phyloP scores from a whole-genome alignment of 2,797 vertebrate species.

The Trachops cirrhosus region DNA sequence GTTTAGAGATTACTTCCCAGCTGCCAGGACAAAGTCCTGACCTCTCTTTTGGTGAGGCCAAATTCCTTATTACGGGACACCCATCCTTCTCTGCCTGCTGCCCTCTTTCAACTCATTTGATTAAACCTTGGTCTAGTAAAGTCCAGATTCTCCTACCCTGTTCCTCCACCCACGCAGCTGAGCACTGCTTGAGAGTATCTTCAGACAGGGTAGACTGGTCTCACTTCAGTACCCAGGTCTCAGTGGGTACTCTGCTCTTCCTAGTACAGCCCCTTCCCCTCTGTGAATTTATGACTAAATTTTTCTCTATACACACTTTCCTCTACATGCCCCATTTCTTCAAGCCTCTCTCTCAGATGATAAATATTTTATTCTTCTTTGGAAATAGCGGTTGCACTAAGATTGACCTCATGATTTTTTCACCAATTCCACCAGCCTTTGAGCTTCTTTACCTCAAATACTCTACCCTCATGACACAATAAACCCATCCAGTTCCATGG shows the following conservation, averaged over 20 bases:
- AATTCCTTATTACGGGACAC: not conserved
- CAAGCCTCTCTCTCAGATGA: not conserved
- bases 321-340: not conserved
- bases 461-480: not conserved
- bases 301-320: not conserved
- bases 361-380: conserved; percentile 14
- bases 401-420: not conserved
- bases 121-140: not conserved
- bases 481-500: not conserved
- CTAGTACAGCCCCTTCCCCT: not conserved
- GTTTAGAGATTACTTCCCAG: not conserved
- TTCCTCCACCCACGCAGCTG: not conserved
- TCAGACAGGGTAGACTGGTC: not conserved
- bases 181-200: not conserved
- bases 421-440: not conserved
- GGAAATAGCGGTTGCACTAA: not conserved
- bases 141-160: not conserved
- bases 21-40: not conserved
- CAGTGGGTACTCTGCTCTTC: not conserved
- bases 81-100: not conserved
- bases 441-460: not conserved
- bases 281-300: not conserved
- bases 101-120: not conserved
- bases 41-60: not conserved
- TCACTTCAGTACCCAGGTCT: not conserved